Conservation (phyloP, 2,888 invertebrate species). For the Drosophila monieri region DNA sequence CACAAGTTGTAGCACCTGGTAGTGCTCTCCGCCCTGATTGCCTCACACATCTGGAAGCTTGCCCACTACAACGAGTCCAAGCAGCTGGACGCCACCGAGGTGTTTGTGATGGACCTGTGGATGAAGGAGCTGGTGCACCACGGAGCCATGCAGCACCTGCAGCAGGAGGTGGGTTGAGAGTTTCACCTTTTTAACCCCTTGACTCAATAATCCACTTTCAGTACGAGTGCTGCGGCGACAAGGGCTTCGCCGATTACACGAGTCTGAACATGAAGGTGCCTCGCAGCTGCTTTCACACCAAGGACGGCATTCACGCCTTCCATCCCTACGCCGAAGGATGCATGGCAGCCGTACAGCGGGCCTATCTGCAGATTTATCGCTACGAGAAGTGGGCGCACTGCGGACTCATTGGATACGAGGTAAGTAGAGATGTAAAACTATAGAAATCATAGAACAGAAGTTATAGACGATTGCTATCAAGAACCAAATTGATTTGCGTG, state of each 20-base stretch:
- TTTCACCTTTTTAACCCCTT: too few species aligned
- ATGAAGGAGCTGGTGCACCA: constrained; percentile 65
- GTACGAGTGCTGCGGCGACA: constrained; percentile 78
- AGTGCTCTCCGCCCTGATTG: constrained; percentile 63
- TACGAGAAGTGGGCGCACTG: constrained; percentile 71
- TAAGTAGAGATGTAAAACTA: constrained; percentile 25
- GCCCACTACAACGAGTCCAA: constrained; percentile 69
- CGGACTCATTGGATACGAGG: constrained; percentile 74
- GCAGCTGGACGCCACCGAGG: constrained; percentile 57
- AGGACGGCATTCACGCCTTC: constrained; percentile 53
- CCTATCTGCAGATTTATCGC: constrained; percentile 63
- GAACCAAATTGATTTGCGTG: not conserved
- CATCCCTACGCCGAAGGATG: constrained; percentile 74
- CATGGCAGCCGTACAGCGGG: constrained; percentile 59
- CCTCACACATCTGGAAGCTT: constrained; percentile 70
- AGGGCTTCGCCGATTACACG: constrained; percentile 67
- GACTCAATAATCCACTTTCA: constrained; percentile 19
- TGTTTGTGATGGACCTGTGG: constrained; percentile 73
- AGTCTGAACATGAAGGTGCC: constrained; percentile 59
- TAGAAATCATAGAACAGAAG: not conserved
- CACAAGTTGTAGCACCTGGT: constrained; percentile 59
- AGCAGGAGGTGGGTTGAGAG: constrained; percentile 58
- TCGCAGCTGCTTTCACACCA: constrained; percentile 63
- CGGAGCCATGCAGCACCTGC: constrained; percentile 69
- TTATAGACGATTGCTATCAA: too few species aligned